Base-by-base conservation (phyloP, 53 echinoderm and acorn worm species). In the Temnopleurus reevesii region DNA sequence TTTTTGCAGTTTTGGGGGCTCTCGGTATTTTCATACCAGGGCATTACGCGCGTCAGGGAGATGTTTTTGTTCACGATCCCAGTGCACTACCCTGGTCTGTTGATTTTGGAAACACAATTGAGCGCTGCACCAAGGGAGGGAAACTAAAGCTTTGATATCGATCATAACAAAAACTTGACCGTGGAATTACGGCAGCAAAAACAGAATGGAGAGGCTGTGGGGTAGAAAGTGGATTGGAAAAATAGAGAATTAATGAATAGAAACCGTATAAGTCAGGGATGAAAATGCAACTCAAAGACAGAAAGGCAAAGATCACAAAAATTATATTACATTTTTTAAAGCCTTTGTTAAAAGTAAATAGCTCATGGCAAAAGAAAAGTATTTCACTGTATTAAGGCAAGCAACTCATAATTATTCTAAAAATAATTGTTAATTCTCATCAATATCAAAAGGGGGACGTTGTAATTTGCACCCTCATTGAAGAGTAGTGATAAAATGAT, bases 71-170 rank as follows among this genome's bases (percentile, higher is more conserved):
- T 49, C 79, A 25, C 46, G 24, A 47, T 49, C 79, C 79, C 79
- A 49, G 79, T 79, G 79, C 79, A 47, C 13, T 79, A 49, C 79
- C 79, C 26, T 26, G 49, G 46, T 79, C 28, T 79, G 79, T 79
- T 79, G 79, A 79, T 79, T 79, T 79, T 79, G 41, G 79, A 79
- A 79, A 79, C 79, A 79, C 79, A 79, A 79, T 79, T 79, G 79
- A 79, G 79, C 28, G 49, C 30, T 79, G 30, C 46, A 79, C 79
- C 79, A 38, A 55, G 83, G 56, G 83, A 83, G 83, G 57, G 83
- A 36, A 83, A 55, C 83, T 19, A 35, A 55, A 83, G 21, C 56
- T 55, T 83, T 31, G 55, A 83, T 54, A 55, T 83, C 55, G 83
- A 83, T 83, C 83, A 83, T 17, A 83, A 55, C 36, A 55, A 83